Percentiles rank a stretch among this genome's conserved stretches.
Evolutionary conservation across 2,888 invertebrate species (phyloP).

Genomic region (Didymodactylos carnosus): DNA sequence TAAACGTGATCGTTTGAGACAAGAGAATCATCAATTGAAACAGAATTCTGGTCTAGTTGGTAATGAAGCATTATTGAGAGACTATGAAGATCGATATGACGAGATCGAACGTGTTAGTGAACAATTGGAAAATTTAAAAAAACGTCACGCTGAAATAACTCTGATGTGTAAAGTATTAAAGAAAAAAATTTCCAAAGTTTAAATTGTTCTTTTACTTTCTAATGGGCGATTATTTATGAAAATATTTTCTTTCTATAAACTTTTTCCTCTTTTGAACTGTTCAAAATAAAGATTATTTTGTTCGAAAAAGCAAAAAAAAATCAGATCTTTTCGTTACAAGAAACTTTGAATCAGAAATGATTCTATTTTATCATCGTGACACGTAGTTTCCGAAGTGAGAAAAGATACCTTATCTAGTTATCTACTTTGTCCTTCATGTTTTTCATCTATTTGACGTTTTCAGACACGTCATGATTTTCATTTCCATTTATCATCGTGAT

Average conservation of each 20-base stretch:
- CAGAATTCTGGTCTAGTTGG: constrained; percentile 39
- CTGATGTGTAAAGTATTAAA: constrained; percentile 27
- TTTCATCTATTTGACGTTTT: too few relatives aligned
- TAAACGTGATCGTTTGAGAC: constrained; percentile 35
- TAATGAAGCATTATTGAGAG: constrained; percentile 36
- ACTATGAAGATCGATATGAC: constrained; percentile 37
- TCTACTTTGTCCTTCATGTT: too few relatives aligned
- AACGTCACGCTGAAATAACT: constrained; percentile 30
- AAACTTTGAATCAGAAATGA: too few relatives aligned
- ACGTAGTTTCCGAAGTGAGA: background rate
- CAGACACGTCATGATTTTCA: constrained; percentile 5
- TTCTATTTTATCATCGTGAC: too few relatives aligned
- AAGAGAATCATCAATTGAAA: constrained; percentile 33
- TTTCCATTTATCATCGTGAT: too few relatives aligned
- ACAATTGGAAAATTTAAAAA: constrained; percentile 21
- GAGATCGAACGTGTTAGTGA: constrained; percentile 23
- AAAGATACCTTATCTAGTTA: background rate
- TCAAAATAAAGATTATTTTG: background rate
- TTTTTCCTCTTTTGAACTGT: background rate
- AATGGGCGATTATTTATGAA: background rate
- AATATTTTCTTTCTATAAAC: background rate
- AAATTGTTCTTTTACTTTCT: background rate
- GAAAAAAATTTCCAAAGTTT: constrained; percentile 22
- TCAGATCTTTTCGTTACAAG: too few relatives aligned
- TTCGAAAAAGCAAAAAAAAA: background rate